A percentile compares a stretch with the other conserved stretches of the same genome.
phyloP scores from a whole-genome alignment of 2,113 vertebrate species.

The Uria aalge region DNA sequence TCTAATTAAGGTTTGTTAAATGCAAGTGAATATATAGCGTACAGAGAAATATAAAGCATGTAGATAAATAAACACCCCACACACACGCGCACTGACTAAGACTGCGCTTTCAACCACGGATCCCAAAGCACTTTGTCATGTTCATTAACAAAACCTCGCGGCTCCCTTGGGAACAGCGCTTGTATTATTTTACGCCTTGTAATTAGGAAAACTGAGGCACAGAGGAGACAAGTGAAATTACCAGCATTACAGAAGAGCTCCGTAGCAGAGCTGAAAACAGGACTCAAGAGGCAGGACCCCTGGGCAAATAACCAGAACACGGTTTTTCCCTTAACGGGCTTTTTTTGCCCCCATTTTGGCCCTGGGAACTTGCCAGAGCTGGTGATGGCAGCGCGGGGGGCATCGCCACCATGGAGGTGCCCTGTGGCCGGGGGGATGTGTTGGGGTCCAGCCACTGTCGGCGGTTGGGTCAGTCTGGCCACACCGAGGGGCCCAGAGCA shows the following conservation, averaged over 20 bases:
- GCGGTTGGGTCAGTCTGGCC: fast-evolving
- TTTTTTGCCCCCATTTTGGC: background rate
- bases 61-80: constrained; percentile 57
- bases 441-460: background rate
- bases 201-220: constrained; percentile 67
- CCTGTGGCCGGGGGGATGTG: fast-evolving
- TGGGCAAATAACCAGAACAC: background rate
- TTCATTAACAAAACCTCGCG: constrained; percentile 56
- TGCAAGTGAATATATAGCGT: constrained; percentile 6
- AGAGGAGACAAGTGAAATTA: constrained; percentile 56
- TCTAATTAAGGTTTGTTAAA: constrained; percentile 60
- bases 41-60: constrained; percentile 35
- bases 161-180: constrained; percentile 43
- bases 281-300: constrained; percentile 4
- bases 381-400: background rate
- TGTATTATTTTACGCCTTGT: constrained; percentile 58
- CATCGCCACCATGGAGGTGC: fast-evolving
- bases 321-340: background rate
- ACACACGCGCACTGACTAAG: background rate
- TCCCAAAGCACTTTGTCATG: constrained; percentile 65
- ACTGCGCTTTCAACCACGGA: constrained; percentile 26
- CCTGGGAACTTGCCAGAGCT: background rate
- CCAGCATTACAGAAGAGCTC: background rate
- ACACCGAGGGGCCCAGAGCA: fast-evolving
- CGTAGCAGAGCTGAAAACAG: background rate